Evolutionary conservation across 1,140 invertebrate species (phyloP).

Genomic region (Apis laboriosa): DNA sequence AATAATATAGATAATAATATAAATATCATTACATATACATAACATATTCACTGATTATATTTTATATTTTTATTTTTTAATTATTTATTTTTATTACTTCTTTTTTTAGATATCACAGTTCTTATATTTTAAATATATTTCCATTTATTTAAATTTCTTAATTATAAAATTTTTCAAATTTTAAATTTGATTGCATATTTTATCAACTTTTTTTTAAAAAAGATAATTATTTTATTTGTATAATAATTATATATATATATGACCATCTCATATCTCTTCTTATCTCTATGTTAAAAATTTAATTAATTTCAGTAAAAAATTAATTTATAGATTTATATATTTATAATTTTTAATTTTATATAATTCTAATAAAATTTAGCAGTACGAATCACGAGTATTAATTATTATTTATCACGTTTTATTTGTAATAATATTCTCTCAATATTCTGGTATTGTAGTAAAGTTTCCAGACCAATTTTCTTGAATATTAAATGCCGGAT

Average conservation of each 20-base stretch:
- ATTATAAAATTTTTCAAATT: not conserved
- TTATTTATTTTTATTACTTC: not conserved
- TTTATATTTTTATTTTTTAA: not conserved
- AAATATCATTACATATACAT: not conserved
- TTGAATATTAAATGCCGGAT: constrained; percentile 75
- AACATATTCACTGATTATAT: not conserved
- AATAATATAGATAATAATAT: not conserved
- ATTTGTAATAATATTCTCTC: not conserved
- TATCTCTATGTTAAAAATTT: not conserved
- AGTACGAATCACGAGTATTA: constrained; percentile 1
- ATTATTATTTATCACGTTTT: not conserved
- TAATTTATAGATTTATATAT: not conserved
- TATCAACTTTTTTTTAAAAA: not conserved
- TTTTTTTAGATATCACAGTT: not conserved
- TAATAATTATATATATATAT: not conserved
- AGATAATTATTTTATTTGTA: not conserved
- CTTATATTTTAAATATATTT: not conserved
- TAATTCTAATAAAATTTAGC: not conserved
- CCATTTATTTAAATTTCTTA: not conserved
- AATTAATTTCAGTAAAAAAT: not conserved
- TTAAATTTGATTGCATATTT: not conserved
- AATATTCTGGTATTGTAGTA: constrained; percentile 33
- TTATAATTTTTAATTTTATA: constrained; percentile 12
- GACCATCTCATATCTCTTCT: not conserved
- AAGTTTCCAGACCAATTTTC: constrained; percentile 66